Evolutionary conservation across 2,797 vertebrate genomes (phyloP), one percentile per base, ranked within the genome.

Genomic region (Rallus crepitans): DNA sequence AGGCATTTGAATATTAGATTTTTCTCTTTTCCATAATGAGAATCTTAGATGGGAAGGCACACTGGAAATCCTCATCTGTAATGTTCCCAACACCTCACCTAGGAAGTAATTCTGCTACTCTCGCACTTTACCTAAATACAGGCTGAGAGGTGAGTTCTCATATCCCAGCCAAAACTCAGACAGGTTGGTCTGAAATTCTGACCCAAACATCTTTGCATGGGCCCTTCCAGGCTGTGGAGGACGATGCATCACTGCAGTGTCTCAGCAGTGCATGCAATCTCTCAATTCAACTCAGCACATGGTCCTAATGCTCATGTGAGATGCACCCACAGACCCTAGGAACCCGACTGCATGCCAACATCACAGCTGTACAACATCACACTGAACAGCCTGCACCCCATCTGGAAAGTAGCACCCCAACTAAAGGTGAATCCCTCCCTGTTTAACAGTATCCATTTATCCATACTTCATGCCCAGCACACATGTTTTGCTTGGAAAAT

Each of bases 401-500:
- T 33, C 33, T 33, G 37, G 31, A 68, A 48, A 89, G 18, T n/a
- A 84, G 59, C 9, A 59, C 15, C 57, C 15, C 48, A 90, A 21
- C 60, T 80, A 48, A 76, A 64, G 61, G 56, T 19, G 13, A 73
- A 90, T 66, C 69, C 21, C 20, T 57, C 47, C 18, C 39, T 83
- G 30, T 80, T 91, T 53, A 85, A 75, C 12, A 60, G 23, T 28
- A 71, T 15, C 40, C 30, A 27, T 53, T 70, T 35, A 50, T 24
- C 33, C 35, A 52, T 33, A 63, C 11, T 63, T 87, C 47, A 65
- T 87, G 11, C 7, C 14, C 24, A 73, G 27, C 33, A 73, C 0
- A 90, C 23, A 52, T 66, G 70, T n/a, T 66, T 80, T 37, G 11
- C 27, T 65, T 91, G 76, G 55, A 72, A 84, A 88, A 72, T 59